These are phyloP conservation scores for Numida meleagris DNA, from an alignment of 2,113 vertebrate genomes.

Conservation along the genomic window DNA sequence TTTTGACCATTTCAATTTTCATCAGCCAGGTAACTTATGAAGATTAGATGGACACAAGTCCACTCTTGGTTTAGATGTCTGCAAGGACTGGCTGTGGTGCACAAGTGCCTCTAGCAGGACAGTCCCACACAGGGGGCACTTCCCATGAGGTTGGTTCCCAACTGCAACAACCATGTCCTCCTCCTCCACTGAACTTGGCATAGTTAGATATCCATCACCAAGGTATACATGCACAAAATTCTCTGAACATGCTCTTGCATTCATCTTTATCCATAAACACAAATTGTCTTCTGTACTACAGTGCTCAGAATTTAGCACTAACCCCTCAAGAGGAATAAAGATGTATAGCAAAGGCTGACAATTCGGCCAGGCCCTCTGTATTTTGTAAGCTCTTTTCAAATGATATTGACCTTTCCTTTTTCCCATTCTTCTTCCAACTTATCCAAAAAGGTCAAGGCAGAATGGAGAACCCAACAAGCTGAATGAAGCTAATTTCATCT, in stretches of 20 bases:
- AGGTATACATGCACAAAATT: not conserved
- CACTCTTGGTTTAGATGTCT: not conserved
- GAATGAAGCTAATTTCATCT: not conserved
- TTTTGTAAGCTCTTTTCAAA: not conserved
- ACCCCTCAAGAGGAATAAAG: not conserved
- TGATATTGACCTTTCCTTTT: not conserved
- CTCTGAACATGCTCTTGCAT: not conserved
- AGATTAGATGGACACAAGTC: not conserved
- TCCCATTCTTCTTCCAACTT: slow-evolving; percentile 11
- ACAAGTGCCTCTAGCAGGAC: not conserved
- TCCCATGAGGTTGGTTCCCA: not conserved
- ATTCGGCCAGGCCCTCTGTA: not conserved
- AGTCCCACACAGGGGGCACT: not conserved
- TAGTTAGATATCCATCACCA: not conserved
- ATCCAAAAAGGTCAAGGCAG: not conserved
- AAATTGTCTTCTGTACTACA: not conserved
- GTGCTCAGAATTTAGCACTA: not conserved
- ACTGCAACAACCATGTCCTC: not conserved
- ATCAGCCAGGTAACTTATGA: not conserved
- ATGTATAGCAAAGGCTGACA: not conserved
- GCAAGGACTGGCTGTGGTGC: not conserved
- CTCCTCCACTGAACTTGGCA: accelerated
- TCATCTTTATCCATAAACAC: not conserved
- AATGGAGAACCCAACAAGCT: not conserved
- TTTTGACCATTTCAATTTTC: not conserved